phyloP scores from a whole-genome alignment of 2,888 invertebrate species.

The Mythimna albipuncta region DNA sequence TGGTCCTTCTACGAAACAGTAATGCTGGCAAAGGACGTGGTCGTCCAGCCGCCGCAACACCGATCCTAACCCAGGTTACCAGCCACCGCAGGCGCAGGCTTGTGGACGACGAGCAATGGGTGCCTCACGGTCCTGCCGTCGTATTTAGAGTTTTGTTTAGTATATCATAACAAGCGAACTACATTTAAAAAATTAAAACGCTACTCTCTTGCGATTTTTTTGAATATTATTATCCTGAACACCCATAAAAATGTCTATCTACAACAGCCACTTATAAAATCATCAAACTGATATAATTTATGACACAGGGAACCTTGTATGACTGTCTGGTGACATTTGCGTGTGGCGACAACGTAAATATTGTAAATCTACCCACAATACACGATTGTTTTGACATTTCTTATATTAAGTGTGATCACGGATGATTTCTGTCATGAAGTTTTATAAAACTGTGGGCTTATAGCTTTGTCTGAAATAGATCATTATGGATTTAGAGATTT shows the following conservation, averaged over 20 bases:
- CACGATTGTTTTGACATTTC: constrained; percentile 58
- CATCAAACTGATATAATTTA: constrained; percentile 39
- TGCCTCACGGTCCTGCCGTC: too few relatives aligned
- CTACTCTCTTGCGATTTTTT: too few relatives aligned
- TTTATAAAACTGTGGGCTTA: constrained; percentile 7
- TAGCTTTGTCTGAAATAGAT: constrained; percentile 8
- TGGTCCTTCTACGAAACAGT: too few relatives aligned
- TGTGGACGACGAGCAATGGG: too few relatives aligned
- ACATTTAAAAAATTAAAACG: too few relatives aligned
- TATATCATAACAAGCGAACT: too few relatives aligned
- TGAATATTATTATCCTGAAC: not conserved
- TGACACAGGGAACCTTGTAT: constrained; percentile 14
- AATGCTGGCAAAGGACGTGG: too few relatives aligned
- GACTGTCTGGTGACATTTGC: constrained; percentile 59
- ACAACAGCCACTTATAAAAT: constrained; percentile 20
- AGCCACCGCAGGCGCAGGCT: too few relatives aligned
- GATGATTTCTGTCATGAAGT: constrained; percentile 19
- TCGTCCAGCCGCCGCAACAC: too few relatives aligned
- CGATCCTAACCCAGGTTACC: too few relatives aligned
- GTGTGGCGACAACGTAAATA: constrained; percentile 50
- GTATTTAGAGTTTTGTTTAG: too few relatives aligned
- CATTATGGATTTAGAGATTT: constrained; percentile 13
- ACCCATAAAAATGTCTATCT: constrained; percentile 11
- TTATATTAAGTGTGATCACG: constrained; percentile 48
- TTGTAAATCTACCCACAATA: constrained; percentile 36